These are phyloP conservation scores for Lycocerus yunnanus DNA, from an alignment of 2,888 invertebrate species.

Conservation along the genomic window DNA sequence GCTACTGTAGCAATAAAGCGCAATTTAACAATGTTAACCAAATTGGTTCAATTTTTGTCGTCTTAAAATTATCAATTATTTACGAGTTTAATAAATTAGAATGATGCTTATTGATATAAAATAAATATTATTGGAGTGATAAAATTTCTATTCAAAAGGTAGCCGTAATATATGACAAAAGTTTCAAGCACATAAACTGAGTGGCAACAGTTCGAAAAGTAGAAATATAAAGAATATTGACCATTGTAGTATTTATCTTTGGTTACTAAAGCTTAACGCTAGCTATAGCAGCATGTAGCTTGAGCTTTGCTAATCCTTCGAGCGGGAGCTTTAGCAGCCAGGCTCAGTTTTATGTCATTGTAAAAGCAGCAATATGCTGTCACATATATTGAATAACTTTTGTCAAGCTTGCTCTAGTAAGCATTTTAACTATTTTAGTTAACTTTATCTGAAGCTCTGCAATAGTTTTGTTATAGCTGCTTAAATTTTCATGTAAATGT, in stretches of 20 bases:
- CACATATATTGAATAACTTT: conserved; percentile 33
- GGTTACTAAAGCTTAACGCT: conserved; percentile 30
- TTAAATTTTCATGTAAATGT: background rate
- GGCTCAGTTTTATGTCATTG: conserved; percentile 39
- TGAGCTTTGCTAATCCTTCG: conserved; percentile 38
- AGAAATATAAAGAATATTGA: conserved; percentile 24
- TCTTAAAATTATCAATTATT: background rate
- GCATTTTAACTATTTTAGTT: conserved; percentile 13
- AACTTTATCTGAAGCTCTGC: background rate
- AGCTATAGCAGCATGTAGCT: conserved; percentile 26
- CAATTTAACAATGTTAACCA: background rate
- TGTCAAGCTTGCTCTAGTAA: conserved; percentile 22
- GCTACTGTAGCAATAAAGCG: background rate
- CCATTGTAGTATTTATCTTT: conserved; percentile 31
- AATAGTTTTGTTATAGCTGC: background rate
- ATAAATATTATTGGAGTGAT: background rate
- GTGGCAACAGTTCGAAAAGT: conserved; percentile 11
- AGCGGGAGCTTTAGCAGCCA: conserved; percentile 38
- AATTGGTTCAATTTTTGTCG: background rate
- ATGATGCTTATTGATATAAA: background rate
- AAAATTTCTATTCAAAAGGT: background rate
- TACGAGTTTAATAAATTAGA: background rate
- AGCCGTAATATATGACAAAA: background rate
- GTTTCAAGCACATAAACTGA: conserved; percentile 10
- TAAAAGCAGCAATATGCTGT: conserved; percentile 36